Evolutionary conservation across 2,797 vertebrate species (phyloP).

Genomic region (Alcedo quadribrachys): DNA sequence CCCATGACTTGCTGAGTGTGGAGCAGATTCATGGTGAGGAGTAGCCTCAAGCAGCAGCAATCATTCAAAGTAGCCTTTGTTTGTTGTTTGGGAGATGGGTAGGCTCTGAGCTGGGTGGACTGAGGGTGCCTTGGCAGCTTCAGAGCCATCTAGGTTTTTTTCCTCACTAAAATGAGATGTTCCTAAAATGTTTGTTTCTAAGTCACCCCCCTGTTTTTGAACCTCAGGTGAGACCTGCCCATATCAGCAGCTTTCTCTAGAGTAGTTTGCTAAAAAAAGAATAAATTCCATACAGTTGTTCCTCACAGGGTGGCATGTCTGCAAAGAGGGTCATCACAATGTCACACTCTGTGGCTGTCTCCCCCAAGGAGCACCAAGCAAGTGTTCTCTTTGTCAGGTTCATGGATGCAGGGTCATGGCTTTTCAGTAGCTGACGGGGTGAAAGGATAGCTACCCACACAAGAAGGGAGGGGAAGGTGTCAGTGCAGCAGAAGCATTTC

Average conservation of each 20-base stretch:
- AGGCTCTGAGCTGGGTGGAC: not conserved
- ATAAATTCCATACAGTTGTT: not conserved
- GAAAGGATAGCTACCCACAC: accelerated
- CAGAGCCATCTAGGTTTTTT: not conserved
- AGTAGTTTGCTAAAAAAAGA: not conserved
- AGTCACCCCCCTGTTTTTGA: not conserved
- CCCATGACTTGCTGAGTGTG: not conserved
- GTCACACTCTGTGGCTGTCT: not conserved
- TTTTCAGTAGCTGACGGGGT: not conserved
- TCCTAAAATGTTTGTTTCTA: not conserved
- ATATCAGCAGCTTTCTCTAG: not conserved
- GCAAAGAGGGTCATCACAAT: accelerated
- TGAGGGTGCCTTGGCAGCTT: not conserved
- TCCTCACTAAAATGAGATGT: not conserved
- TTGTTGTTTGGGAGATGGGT: not conserved
- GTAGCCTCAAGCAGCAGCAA: not conserved
- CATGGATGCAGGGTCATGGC: not conserved
- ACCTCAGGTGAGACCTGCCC: not conserved
- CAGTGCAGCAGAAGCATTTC: not conserved
- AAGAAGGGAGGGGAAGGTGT: not conserved
- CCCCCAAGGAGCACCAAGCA: not conserved
- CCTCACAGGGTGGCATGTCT: not conserved
- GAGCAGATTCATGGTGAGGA: not conserved
- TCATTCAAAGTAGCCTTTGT: not conserved
- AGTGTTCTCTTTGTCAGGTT: not conserved